Base-by-base conservation (phyloP, 2,113 vertebrate genomes). In the Apodemus speciosus region DNA sequence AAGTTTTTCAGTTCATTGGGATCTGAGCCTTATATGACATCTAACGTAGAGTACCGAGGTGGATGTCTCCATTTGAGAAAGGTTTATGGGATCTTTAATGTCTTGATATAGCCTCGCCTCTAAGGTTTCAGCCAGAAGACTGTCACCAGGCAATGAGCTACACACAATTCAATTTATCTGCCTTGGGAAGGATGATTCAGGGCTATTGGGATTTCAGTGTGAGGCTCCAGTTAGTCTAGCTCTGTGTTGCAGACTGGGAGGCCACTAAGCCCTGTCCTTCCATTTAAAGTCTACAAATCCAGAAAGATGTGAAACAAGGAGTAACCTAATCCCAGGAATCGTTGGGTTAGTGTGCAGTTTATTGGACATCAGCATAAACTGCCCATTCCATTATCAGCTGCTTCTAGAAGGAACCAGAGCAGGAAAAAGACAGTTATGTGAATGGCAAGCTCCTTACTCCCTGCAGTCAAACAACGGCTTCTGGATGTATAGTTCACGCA, bases 151-250 rank as follows among this genome's bases (percentile, higher is more conserved):
- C 92, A 75, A 62, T 10, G 49, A 62, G 60, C 85, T 56, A 81
- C 56, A 72, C 49, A 9, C 69, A 14, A 10, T 92, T 89, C 81
- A 27, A 68, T 93, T 84, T 93, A 95, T 95, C 95, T 94, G 3
- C 81, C 43, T 92, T 80, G 76, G 77, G 77, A 96, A 89, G 69
- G 94, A 92, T 86, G 94, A 93, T 77, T 95, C 93, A 72, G 92
- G 81, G 75, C 94, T 72, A 13, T 8, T 43, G 93, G 85, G 96
- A 91, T 89, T 69, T 85, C 73, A 89, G 64, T 58, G 73, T 91
- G 73, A 9, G 96, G 96, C 96, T 97, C 96, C 95, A 77, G 83
- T 40, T n/a, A 91, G 96, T 95, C 96, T 96, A 88, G 92, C 89
- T 95, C 38, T 51, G 0, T 84, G 35, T 32, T 76, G 68, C 69